Conservation (phyloP, 1,140 invertebrate genomes). For the Temnothorax nylanderi region DNA sequence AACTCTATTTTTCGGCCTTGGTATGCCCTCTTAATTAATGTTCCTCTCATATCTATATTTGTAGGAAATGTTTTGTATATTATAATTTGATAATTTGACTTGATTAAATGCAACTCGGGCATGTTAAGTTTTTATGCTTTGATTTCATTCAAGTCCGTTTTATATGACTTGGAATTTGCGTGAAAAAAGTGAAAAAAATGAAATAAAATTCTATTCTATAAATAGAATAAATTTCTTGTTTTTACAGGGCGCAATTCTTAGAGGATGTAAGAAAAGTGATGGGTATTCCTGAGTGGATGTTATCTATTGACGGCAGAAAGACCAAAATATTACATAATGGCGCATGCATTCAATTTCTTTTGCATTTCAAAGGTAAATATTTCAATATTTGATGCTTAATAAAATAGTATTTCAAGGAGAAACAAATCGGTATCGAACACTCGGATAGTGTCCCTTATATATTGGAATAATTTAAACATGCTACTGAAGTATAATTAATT, state of each 20-base stretch:
- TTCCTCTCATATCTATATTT: no score
- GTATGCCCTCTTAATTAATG: no score
- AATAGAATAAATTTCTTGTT: background rate
- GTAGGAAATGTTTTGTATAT: no score
- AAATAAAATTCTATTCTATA: background rate
- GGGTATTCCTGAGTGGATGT: conserved; percentile 95
- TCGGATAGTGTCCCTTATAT: background rate
- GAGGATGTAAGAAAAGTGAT: conserved; percentile 93
- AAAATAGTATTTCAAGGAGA: background rate
- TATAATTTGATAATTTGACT: no score
- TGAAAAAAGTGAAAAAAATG: background rate
- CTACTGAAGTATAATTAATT: background rate
- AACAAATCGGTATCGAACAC: background rate
- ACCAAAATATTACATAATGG: conserved; percentile 92
- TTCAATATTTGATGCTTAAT: background rate
- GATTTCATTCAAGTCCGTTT: no score
- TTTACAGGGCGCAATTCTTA: conserved; percentile 92
- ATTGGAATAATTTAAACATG: no score
- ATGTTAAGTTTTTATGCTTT: no score
- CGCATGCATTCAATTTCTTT: conserved; percentile 94
- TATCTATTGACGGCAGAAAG: conserved; percentile 93
- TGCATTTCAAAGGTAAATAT: conserved; percentile 92
- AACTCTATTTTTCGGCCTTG: no score
- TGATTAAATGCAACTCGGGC: no score
- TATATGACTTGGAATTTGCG: no score